Evolutionary conservation across 2,113 vertebrate species (phyloP), one percentile per base, ranked within the genome.

Genomic region (Sisor rabdophorus): DNA sequence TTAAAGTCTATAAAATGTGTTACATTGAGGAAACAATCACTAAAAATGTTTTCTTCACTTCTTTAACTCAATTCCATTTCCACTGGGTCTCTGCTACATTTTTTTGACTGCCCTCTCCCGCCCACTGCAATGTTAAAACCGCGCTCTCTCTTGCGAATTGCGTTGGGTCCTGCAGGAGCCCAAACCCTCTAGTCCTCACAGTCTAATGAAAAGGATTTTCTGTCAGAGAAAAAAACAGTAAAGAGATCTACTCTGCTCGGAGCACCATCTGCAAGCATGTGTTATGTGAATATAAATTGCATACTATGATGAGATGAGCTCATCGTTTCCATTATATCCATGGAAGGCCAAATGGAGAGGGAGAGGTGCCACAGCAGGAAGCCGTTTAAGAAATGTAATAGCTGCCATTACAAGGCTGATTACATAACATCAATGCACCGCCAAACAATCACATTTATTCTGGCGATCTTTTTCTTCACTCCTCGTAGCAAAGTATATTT

Each of bases 371-470:
- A 15, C 63, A 50, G 52, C 70, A 77, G 50, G 50, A 36, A 79
- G 65, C 72, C 64, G 84, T 88, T 90, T 88, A 91, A 24, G 58
- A 73, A 87, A 85, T 75, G 77, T 71, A 79, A 87, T 86, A 86
- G 83, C 83, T 79, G 82, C 20, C 77, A 73, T 83, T 76, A 76
- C 58, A 83, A 55, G 81, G 75, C 76, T 77, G 77, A 84, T 88
- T 89, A 87, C 69, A 82, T 80, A 84, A 88, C 75, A 54, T 22
- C 11, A 30, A 52, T 61, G 30, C 61, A 26, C 54, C 65, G 11
- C 2, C 3, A n/a, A 30, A 44, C 68, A 48, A 40, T 68, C 22
- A 12, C 54, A 24, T 65, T 60, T 32, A 26, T 58, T 59, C 28
- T 56, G 36, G 30, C 68, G 56, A 30, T 52, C 32, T 26, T 58